A percentile compares a stretch with the other conserved stretches of the same genome.
Conservation (phyloP, 2,797 vertebrate genomes). For the Sebastes diaconus region DNA sequence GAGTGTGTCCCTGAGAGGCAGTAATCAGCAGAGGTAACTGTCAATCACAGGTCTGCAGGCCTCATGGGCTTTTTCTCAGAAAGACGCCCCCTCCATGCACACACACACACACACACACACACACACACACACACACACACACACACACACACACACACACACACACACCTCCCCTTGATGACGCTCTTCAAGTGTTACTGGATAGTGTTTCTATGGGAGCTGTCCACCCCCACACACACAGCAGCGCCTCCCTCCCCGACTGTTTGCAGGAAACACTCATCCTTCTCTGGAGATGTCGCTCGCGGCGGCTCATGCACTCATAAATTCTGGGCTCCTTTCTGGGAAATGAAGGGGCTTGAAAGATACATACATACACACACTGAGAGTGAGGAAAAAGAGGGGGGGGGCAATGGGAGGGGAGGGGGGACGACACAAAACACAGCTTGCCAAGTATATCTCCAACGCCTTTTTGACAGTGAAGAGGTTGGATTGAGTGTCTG, state of each 20-base stretch:
- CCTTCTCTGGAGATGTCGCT: conserved; percentile 82
- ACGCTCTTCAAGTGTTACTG: conserved; percentile 81
- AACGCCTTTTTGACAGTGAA: conserved; percentile 59
- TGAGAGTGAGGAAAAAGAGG: not conserved
- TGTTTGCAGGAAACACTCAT: conserved; percentile 86
- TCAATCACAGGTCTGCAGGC: conserved; percentile 68
- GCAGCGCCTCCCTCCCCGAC: conserved; percentile 49
- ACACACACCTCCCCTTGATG: conserved; percentile 70
- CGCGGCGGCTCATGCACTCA: conserved; percentile 69
- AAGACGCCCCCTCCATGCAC: conserved; percentile 57
- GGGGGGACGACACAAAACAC: conserved; percentile 41
- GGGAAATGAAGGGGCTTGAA: conserved; percentile 73
- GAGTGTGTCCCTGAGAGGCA: conserved; percentile 57
- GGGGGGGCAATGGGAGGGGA: not conserved
- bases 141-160: conserved; percentile 33
- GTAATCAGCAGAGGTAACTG: conserved; percentile 75
- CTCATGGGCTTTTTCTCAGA: conserved; percentile 74
- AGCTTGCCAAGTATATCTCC: conserved; percentile 67
- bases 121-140: conserved; percentile 31
- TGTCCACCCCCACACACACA: conserved; percentile 58
- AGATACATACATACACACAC: conserved; percentile 58
- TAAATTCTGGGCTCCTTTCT: conserved; percentile 76
- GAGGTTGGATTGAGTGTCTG: conserved; percentile 68
- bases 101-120: conserved; percentile 40
- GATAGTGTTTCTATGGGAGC: conserved; percentile 83